phyloP scores from a whole-genome alignment of 37 sponge, comb jelly and placozoan genomes.

The Sycon ciliatum region DNA sequence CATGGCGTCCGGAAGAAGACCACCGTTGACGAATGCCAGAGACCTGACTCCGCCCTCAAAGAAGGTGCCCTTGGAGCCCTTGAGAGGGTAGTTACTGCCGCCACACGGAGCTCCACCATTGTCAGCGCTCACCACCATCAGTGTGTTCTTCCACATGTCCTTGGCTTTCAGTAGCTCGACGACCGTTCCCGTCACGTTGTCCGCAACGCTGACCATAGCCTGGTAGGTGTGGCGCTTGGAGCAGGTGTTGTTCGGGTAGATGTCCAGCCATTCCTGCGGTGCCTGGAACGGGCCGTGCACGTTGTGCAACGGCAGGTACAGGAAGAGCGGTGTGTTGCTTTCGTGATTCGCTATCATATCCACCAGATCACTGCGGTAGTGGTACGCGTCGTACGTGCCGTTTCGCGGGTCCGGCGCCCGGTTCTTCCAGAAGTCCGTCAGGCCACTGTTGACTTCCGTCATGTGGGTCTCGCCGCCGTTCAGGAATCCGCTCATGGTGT shows the following conservation, averaged over 20 bases:
- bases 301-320: conserved; percentile 25
- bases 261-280: conserved; percentile 10
- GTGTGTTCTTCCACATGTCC: conserved; percentile 23
- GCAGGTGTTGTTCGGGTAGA: conserved; percentile 17
- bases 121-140: conserved; percentile 22
- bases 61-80: conserved; percentile 19
- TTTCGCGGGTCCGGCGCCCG: conserved; percentile 21
- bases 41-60: conserved; percentile 22
- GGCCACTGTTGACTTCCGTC: conserved; percentile 2
- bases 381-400: conserved; percentile 38
- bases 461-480: conserved; percentile 39
- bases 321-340: conserved; percentile 11
- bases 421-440: conserved; percentile 35
- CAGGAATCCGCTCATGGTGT: conserved; percentile 37
- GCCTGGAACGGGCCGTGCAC: conserved; percentile 10
- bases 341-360: conserved; percentile 14
- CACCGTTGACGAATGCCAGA: conserved; percentile 12
- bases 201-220: conserved; percentile 36
- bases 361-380: background rate
- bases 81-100: conserved; percentile 31
- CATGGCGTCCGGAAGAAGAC: conserved; percentile 21
- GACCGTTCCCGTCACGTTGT: conserved; percentile 2
- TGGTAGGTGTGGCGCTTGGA: conserved; percentile 24
- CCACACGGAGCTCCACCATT: conserved; percentile 28
- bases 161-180: background rate